phyloP scores from a whole-genome alignment of 2,888 invertebrate species.

The Lumbricus terrestris region DNA sequence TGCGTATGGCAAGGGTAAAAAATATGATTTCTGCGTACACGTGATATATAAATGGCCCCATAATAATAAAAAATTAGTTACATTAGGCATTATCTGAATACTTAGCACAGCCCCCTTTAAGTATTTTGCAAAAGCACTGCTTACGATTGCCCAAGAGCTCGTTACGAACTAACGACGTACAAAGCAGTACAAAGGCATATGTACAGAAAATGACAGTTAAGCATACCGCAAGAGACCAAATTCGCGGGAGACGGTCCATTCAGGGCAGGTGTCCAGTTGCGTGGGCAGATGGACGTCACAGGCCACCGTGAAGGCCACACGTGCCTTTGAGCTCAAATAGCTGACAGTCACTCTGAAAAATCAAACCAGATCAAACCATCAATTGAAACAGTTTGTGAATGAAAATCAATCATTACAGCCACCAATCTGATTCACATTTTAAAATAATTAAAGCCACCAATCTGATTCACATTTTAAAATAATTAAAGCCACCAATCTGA shows the following conservation, averaged over 20 bases:
- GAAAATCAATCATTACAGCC: not conserved
- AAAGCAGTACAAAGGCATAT: not conserved
- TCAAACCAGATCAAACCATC: not conserved
- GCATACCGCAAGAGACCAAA: not conserved
- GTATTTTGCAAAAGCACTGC: too few species aligned
- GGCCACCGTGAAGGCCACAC: not conserved
- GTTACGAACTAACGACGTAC: not conserved
- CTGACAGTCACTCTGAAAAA: not conserved
- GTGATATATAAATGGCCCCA: too few species aligned
- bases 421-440: not conserved
- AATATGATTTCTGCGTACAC: too few species aligned
- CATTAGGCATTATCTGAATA: too few species aligned
- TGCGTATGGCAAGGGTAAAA: too few species aligned
- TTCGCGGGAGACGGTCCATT: not conserved
- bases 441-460: too few species aligned
- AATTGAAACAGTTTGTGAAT: not conserved
- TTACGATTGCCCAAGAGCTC: not conserved
- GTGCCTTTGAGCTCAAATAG: not conserved
- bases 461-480: too few species aligned
- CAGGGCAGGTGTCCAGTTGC: not conserved
- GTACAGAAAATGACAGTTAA: not conserved
- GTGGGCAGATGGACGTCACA: not conserved
- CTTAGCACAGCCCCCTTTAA: too few species aligned
- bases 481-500: not conserved
- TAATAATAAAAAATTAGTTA: too few species aligned